A percentile compares a stretch with the other conserved stretches of the same genome.
These are phyloP conservation scores for Eupithecia tripunctaria DNA, from an alignment of 2,888 invertebrate species.

Conservation along the genomic window DNA sequence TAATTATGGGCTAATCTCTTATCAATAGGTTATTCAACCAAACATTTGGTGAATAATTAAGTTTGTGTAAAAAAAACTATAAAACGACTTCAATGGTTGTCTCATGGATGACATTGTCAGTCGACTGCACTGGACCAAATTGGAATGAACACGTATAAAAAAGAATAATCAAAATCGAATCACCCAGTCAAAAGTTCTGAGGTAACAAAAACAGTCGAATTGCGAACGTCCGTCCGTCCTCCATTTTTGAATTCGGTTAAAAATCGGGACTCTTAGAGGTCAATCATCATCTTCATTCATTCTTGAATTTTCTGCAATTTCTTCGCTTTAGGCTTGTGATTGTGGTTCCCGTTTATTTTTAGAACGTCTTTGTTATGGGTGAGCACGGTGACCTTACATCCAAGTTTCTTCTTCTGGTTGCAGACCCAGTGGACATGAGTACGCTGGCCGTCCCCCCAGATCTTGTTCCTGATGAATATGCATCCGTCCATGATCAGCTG, in stretches of 20 bases:
- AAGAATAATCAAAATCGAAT: too few species aligned
- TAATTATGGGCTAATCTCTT: not conserved
- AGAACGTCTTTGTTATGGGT: not conserved
- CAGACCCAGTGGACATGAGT: constrained; percentile 37
- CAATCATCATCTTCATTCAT: not conserved
- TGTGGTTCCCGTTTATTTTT: not conserved
- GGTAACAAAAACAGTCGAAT: too few species aligned
- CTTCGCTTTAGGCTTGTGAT: not conserved
- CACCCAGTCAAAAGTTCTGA: too few species aligned
- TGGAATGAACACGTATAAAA: too few species aligned
- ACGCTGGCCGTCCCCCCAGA: constrained; percentile 43
- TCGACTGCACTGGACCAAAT: too few species aligned
- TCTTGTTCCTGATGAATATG: constrained; percentile 46
- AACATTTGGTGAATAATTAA: not conserved
- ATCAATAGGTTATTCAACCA: not conserved
- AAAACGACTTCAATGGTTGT: too few species aligned
- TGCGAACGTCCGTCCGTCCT: too few species aligned
- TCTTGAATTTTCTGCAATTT: not conserved
- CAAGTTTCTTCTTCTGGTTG: constrained; percentile 1
- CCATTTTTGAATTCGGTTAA: too few species aligned
- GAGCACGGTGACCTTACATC: not conserved
- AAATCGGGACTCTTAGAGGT: too few species aligned
- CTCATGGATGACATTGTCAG: too few species aligned
- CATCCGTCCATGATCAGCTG: constrained; percentile 47
- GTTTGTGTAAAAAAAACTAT: too few species aligned